phyloP scores from a whole-genome alignment of 2,888 invertebrate species.

The Drosophila prolongata region DNA sequence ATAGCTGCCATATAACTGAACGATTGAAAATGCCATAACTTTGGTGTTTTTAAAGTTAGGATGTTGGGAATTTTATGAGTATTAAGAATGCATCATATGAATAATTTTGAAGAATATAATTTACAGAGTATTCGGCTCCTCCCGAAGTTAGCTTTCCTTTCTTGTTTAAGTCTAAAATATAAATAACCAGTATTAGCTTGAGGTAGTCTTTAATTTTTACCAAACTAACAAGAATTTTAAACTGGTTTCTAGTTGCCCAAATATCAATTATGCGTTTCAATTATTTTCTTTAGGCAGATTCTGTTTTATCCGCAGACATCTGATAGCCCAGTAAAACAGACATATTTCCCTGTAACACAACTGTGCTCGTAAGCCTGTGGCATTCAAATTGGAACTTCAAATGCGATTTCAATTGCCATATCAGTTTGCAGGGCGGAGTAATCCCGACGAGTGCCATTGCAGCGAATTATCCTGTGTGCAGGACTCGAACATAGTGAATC shows the following conservation, averaged over 20 bases:
- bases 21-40: no score
- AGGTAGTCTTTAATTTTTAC: no score
- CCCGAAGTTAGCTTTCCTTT: no score
- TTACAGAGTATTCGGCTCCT: no score
- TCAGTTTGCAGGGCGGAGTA: conserved; percentile 5
- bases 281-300: neutral
- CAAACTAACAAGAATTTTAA: no score
- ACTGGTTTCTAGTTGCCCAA: no score
- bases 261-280: neutral
- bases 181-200: no score
- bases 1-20: no score
- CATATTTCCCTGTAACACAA: neutral
- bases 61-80: no score
- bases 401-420: conserved; percentile 22
- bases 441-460: conserved; percentile 22
- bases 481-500: conserved; percentile 23
- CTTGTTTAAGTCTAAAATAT: neutral
- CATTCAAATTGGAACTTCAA: neutral
- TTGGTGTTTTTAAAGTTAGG: no score
- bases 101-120: no score
- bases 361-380: neutral
- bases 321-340: neutral
- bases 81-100: no score
- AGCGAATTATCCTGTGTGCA: conserved; percentile 25
- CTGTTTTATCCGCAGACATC: neutral